These are phyloP conservation scores for Callopanchax toddi DNA, from an alignment of 2,113 vertebrate genomes.

Conservation along the genomic window DNA sequence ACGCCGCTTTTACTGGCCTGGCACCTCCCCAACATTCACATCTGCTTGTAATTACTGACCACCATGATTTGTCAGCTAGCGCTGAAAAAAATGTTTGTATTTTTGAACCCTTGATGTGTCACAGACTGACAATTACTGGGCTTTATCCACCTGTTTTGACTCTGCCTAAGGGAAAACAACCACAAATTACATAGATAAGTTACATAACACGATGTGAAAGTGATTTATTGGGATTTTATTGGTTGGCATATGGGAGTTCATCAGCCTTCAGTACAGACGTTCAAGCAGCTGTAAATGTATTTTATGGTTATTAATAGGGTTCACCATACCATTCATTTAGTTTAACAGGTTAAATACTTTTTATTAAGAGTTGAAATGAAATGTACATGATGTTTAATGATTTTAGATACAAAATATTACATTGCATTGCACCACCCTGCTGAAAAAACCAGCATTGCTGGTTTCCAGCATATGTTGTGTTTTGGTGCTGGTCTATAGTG, in stretches of 20 bases:
- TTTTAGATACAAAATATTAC: no score
- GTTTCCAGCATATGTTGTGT: no score
- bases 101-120: constrained; percentile 34
- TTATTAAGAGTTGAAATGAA: no score
- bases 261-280: constrained; percentile 1
- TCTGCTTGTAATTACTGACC: constrained; percentile 68
- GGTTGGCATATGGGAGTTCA: constrained; percentile 30
- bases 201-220: constrained; percentile 10
- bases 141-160: constrained; percentile 60
- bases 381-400: no score
- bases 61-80: constrained; percentile 20
- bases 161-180: constrained; percentile 32
- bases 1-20: constrained; percentile 56
- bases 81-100: no score
- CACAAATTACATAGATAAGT: constrained; percentile 11
- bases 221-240: background rate
- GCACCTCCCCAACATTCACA: constrained; percentile 58
- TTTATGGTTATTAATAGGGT: no score
- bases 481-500: no score
- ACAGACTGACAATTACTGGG: constrained; percentile 37
- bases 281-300: background rate
- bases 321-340: no score
- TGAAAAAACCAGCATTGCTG: no score
- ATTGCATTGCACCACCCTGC: no score
- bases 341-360: no score